Base-by-base conservation (phyloP, 2,113 vertebrate species). In the Aldabrachelys gigantea region DNA sequence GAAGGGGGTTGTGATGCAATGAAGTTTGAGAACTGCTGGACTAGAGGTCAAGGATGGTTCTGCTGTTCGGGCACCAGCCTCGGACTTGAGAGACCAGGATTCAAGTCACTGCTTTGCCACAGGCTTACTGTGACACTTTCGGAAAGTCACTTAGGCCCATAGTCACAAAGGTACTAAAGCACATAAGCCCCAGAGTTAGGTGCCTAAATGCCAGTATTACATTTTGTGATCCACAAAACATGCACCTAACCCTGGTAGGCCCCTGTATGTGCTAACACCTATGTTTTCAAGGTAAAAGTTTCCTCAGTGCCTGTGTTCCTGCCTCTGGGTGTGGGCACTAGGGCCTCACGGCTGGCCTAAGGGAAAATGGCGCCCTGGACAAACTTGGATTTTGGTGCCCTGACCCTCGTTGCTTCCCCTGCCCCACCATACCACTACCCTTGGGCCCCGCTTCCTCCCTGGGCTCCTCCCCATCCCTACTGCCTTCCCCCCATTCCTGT, bases 71-170 rank as follows among this genome's bases (percentile, higher is more conserved):
- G 21, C 79, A 80, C 47, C 81, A 16, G 52, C 25, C 2, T 80
- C 29, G 35, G 8, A 3, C 44, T 38, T 82, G 49, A 22, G 86
- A 75, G 4, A 7, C 17, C 50, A 49, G 54, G 5, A 3, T 90
- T 91, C 92, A n/a, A 89, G 47, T 80, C 92, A 44, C 8, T 87
- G 16, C 82, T 85, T 90, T 87, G 25, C 35, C 80, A 29, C 5
- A 87, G 41, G 29, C 80, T 24, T 79, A 90, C n/a, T 83, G 5
- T 90, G 53, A 76, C 24, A 12, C 89, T 92, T 88, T 54, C 57
- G 47, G 52, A 54, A 91, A 85, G 47, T 80, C 8, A 13, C 6
- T 56, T 76, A 59, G 31, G 93, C 69, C 31, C 41, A 92, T 78
- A 85, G 81, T 72, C 19, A 88, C 49, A 56, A 80, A 88, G 24